phyloP scores from a whole-genome alignment of 2,113 vertebrate species.

The Siphamia tubifer region DNA sequence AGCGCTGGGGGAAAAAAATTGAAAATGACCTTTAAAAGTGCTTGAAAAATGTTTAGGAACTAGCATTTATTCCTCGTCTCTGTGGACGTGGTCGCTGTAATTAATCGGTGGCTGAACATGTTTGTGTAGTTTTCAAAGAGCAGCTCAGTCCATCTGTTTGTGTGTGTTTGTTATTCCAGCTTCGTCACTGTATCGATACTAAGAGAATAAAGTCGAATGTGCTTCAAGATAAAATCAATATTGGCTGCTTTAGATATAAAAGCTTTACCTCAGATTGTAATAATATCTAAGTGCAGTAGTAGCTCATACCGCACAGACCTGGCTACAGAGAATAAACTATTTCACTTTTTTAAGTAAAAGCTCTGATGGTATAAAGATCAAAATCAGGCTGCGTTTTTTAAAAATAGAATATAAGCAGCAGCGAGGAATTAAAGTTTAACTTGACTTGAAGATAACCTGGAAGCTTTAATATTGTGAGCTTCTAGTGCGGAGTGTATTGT shows the following conservation, averaged over 20 bases:
- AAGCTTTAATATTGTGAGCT: not conserved
- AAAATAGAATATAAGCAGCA: not conserved
- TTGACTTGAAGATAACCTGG: not conserved
- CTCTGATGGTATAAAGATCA: not conserved
- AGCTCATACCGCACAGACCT: conserved; percentile 1
- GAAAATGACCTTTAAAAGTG: no score
- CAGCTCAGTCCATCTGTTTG: conserved; percentile 2
- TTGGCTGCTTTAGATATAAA: conserved; percentile 18
- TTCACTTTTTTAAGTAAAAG: not conserved
- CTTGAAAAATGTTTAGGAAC: no score
- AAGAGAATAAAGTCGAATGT: conserved; percentile 10
- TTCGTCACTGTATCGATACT: not conserved
- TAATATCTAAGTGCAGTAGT: not conserved
- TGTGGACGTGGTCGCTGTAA: conserved; percentile 34
- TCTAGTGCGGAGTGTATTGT: not conserved
- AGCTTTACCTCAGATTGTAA: not conserved
- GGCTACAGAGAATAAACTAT: not conserved
- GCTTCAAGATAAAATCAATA: conserved; percentile 10
- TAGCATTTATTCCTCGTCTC: conserved; percentile 11
- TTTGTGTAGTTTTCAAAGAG: conserved; percentile 25
- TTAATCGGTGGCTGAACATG: conserved; percentile 42
- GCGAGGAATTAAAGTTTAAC: not conserved
- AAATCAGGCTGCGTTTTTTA: not conserved
- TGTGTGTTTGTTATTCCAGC: not conserved
- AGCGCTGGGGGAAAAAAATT: no score